Evolutionary conservation across 2,113 vertebrate genomes (phyloP), one percentile per base, ranked within the genome.

Genomic region (Ailuropoda melanoleuca): DNA sequence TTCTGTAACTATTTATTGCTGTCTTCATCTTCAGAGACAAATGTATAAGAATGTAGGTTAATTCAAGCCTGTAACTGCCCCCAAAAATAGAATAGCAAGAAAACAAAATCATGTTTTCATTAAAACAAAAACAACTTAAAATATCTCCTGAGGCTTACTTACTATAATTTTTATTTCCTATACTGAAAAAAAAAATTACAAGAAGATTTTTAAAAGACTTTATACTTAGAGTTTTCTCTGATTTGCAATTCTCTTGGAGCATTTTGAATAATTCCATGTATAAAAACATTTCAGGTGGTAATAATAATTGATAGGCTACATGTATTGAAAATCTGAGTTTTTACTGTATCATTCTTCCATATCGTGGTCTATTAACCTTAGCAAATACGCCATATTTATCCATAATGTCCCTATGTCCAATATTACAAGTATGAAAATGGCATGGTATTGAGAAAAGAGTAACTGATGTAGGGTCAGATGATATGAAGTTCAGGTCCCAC

Each of bases 131-230:
- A 77, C 60, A 56, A 50, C 21, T 74, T 93, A 81, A 85, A 83
- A 93, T 9, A 43, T 86, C 74, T 78, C 95, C 50, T 64, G 92
- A 31, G 39, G 26, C 58, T 91, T 91, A 34, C 37, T 50, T 14
- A 46, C 64, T 95, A 66, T 93, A 56, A 80, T 96, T 55, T 90
- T 74, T 77, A 89, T 90, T 96, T 94, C 72, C 70, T 78, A 72
- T 53, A 62, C 10, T 60, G 78, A 80, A 68, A 88, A 92, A 70
- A 66, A 26, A 77, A 89, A 55, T 78, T 86, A 31, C 39, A 75
- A 90, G 29, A 75, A 18, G 4, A 18, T 58, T 48, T 53, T 68
- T 87, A 34, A 4, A 90, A 86, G 15, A 12, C 37, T 60, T 90
- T 78, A 43, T 77, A 43, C 31, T 82, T 70, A 11, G 0, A 29